phyloP scores from a whole-genome alignment of 1,140 invertebrate species.

The Mamestra configurata region DNA sequence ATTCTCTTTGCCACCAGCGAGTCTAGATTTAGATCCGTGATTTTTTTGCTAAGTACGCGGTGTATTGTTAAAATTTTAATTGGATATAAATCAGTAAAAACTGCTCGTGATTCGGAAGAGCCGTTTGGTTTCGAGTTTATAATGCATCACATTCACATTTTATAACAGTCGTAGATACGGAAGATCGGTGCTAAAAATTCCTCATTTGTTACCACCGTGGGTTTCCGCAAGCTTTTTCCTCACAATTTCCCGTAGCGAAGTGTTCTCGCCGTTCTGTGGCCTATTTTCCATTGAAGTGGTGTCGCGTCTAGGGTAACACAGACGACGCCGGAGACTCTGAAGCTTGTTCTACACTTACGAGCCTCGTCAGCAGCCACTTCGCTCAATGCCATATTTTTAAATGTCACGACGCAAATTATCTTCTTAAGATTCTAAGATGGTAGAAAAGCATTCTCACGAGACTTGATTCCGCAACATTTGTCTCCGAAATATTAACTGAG shows the following conservation, averaged over 20 bases:
- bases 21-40: constrained; percentile 42
- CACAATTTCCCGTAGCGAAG: constrained; percentile 70
- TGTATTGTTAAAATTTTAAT: constrained; percentile 23
- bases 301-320: constrained; percentile 54
- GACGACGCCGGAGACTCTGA: constrained; percentile 63
- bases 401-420: constrained; percentile 1
- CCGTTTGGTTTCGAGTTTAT: constrained; percentile 6
- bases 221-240: constrained; percentile 58
- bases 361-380: constrained; percentile 31
- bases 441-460: neutral
- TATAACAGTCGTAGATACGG: neutral
- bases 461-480: neutral
- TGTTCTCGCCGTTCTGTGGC: constrained; percentile 68
- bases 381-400: constrained; percentile 42
- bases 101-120: neutral
- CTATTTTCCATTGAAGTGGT: constrained; percentile 74
- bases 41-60: constrained; percentile 33
- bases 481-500: neutral
- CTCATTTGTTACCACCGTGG: constrained; percentile 38
- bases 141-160: constrained; percentile 5
- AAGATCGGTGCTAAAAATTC: constrained; percentile 38
- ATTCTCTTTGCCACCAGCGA: constrained; percentile 15
- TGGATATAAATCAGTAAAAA: neutral
- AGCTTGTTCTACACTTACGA: constrained; percentile 51
- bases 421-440: neutral